These are phyloP conservation scores for Pampusana beccarii DNA, from an alignment of 2,113 vertebrate species.

Conservation along the genomic window DNA sequence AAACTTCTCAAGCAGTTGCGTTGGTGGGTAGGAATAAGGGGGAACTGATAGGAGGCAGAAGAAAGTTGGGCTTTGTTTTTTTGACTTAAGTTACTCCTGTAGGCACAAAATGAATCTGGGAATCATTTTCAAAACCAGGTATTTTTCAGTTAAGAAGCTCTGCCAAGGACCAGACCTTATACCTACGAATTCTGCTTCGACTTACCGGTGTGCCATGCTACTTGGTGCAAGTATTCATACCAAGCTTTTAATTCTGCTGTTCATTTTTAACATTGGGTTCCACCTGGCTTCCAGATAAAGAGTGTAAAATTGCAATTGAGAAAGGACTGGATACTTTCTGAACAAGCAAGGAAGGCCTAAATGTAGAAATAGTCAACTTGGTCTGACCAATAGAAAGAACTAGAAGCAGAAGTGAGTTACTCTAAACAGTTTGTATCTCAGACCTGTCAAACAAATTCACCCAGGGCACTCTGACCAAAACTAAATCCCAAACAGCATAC, in stretches of 20 bases:
- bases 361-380: not conserved
- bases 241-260: not conserved
- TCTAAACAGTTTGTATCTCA: not conserved
- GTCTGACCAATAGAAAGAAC: not conserved
- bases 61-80: accelerated
- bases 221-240: not conserved
- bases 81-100: not conserved
- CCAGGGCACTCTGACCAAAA: not conserved
- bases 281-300: not conserved
- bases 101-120: not conserved
- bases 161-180: not conserved
- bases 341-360: not conserved
- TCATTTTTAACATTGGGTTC: not conserved
- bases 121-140: not conserved
- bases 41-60: not conserved
- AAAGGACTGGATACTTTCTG: not conserved
- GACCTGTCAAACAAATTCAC: not conserved
- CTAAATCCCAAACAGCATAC: not conserved
- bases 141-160: not conserved
- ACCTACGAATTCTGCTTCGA: not conserved
- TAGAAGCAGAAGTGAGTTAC: not conserved
- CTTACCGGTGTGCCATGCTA: not conserved
- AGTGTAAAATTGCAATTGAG: not conserved
- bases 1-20: not conserved
- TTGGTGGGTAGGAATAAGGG: not conserved